Percentiles rank a stretch among this genome's conserved stretches.
phyloP scores from a whole-genome alignment of 2,888 invertebrate genomes.

The Synergus laeviventris region DNA sequence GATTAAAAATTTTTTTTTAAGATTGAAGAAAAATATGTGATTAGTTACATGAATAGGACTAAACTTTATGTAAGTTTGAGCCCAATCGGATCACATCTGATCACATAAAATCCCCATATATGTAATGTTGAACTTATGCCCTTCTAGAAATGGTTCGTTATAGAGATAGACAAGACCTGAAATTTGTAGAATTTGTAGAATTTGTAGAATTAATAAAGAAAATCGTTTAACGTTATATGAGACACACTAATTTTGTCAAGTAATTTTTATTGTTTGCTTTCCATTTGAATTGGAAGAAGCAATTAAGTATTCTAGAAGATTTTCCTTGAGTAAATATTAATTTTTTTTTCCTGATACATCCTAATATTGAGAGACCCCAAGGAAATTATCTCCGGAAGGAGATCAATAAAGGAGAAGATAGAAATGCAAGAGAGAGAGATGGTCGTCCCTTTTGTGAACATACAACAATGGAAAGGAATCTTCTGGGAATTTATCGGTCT shows the following conservation, averaged over 20 bases:
- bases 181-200: too few relatives aligned
- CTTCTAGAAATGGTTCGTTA: too few relatives aligned
- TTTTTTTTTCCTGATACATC: background rate
- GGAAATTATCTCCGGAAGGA: constrained; percentile 27
- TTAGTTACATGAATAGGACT: too few relatives aligned
- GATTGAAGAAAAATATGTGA: too few relatives aligned
- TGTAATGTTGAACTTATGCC: too few relatives aligned
- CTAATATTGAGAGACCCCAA: background rate
- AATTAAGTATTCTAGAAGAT: background rate
- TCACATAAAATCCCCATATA: too few relatives aligned
- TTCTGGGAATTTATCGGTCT: constrained; percentile 32
- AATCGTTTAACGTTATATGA: too few relatives aligned
- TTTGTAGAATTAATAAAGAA: too few relatives aligned
- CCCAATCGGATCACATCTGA: too few relatives aligned
- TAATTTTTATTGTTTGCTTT: background rate
- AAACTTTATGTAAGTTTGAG: too few relatives aligned
- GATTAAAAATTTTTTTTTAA: too few relatives aligned
- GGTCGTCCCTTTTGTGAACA: constrained; percentile 26
- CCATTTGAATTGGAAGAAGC: background rate
- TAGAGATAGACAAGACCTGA: too few relatives aligned
- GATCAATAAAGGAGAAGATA: constrained; percentile 15
- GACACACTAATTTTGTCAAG: background rate
- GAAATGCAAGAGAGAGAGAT: constrained; percentile 8
- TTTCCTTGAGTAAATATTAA: background rate
- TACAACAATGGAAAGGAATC: constrained; percentile 21